Percentiles rank a stretch among this genome's conserved stretches.
Conservation (phyloP, 2,797 vertebrate genomes). For the Diglossa cyanea region DNA sequence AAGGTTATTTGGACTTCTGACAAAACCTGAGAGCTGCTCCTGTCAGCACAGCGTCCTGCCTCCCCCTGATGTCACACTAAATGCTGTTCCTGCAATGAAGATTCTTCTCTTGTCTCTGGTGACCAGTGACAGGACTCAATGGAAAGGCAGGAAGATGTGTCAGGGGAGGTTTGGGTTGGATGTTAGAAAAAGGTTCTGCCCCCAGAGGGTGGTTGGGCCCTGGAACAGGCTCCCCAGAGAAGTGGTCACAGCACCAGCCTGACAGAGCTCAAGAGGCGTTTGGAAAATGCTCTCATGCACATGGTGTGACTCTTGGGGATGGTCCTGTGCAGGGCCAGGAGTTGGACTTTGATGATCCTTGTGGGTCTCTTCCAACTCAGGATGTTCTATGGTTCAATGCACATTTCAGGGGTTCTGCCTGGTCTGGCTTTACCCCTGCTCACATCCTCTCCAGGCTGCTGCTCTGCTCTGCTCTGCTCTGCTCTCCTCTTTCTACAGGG, state of each 20-base stretch:
- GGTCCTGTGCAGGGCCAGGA: not conserved
- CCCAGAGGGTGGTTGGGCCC: rapidly evolving
- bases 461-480: not conserved
- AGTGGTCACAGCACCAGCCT: not conserved
- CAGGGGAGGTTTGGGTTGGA: not conserved
- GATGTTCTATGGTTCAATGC: not conserved
- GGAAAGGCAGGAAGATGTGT: not conserved
- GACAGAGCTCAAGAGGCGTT: rapidly evolving
- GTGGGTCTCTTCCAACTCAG: not conserved
- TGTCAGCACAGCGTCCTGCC: not conserved
- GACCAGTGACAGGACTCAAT: not conserved
- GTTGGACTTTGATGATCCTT: not conserved
- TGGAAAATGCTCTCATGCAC: too few relatives aligned
- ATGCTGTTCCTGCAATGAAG: not conserved
- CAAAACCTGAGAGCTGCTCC: not conserved
- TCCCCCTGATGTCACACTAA: not conserved
- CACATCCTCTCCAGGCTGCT: not conserved
- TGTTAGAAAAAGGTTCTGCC: not conserved
- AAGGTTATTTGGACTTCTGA: not conserved
- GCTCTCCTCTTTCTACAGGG: rapidly evolving
- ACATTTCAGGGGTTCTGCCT: not conserved
- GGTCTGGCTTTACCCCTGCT: not conserved
- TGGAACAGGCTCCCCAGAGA: not conserved
- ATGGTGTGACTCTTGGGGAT: not conserved
- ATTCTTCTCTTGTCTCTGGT: not conserved